Base-by-base conservation (phyloP, 30 jellyfish, hydroid and myxozoan genomes). In the Hydractinia echinata region DNA sequence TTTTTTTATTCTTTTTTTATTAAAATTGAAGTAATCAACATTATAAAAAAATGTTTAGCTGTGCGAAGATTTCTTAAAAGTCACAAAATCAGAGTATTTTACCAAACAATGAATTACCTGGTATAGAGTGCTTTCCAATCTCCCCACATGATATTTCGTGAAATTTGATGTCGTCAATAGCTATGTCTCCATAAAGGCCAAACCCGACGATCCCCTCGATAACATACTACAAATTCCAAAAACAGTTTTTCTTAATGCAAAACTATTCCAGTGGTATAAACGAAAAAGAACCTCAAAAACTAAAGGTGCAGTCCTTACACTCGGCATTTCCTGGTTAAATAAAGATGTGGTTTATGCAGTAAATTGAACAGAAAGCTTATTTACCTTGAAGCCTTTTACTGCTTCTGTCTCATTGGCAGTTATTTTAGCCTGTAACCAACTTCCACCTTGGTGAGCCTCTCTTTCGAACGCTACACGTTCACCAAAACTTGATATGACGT, bases 391-490 rank as follows among this genome's bases (percentile, higher is more conserved):
- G 51, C 84, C 86, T 11, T 8, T 15, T 7, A 20, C 4, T 11
- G 82, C 6, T 20, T 13, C 82, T 6, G 15, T 20, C 16, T n/a
- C 39, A 50, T 10, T 21, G n/a, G 61, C 71, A 78, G 56, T 82
- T 54, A 89, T 76, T 16, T 51, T 81, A 1, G 94, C 97, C 79
- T 53, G 50, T 16, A 6, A 52, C 97, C 97, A 90, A 10, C 58
- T 72, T 5, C 72, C 82, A 15, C 97, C 97, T 71, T 86, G 94
- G 18, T 90, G 66, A 30, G 96, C 85, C 19, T 76, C 84, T 72
- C 70, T 82, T 50, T 60, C 53, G 53, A 86, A 90, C 15, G 86
- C 72, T 6, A 51, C 64, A 76, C 74, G 80, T 13, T 58, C 51
- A 61, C 82, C 73, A 53, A 18, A 20, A 8, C 79, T 82, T 11